phyloP scores from a whole-genome alignment of 2,113 vertebrate species.

The Prietella phreatophila region DNA sequence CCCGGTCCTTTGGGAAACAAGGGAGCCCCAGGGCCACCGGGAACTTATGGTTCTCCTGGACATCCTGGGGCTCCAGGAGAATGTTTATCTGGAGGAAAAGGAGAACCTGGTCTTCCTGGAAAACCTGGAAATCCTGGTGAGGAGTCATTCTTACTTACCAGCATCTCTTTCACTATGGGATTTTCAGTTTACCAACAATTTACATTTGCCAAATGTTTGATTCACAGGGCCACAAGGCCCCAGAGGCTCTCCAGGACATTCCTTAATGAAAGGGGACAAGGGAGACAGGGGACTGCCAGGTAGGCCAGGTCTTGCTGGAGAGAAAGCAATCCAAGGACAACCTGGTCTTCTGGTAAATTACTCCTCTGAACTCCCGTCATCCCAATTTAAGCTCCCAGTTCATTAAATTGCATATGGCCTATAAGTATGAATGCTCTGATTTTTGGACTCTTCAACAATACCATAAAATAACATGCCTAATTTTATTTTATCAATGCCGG shows the following conservation, averaged over 20 bases:
- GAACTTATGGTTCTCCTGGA: slow-evolving; percentile 7
- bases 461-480: neutral
- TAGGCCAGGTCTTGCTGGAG: neutral
- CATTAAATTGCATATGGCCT: neutral
- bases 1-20: slow-evolving; percentile 12
- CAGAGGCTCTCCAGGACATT: slow-evolving; percentile 5
- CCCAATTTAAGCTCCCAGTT: neutral
- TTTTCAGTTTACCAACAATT: too few species aligned
- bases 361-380: neutral
- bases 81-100: slow-evolving; percentile 20
- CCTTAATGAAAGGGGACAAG: slow-evolving; percentile 19
- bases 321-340: neutral
- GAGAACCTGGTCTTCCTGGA: slow-evolving; percentile 25
- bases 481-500: neutral
- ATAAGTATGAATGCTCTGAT: neutral
- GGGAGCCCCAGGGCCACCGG: slow-evolving; percentile 4
- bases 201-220: neutral
- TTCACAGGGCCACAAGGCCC: slow-evolving; percentile 6
- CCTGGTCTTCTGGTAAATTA: neutral
- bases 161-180: neutral
- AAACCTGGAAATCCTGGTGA: slow-evolving; percentile 26
- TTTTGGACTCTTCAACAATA: neutral
- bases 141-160: neutral
- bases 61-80: slow-evolving; percentile 56
- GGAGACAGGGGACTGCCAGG: slow-evolving; percentile 18